phyloP scores from a whole-genome alignment of 2,888 invertebrate species.

The Drosophila sordidapex region DNA sequence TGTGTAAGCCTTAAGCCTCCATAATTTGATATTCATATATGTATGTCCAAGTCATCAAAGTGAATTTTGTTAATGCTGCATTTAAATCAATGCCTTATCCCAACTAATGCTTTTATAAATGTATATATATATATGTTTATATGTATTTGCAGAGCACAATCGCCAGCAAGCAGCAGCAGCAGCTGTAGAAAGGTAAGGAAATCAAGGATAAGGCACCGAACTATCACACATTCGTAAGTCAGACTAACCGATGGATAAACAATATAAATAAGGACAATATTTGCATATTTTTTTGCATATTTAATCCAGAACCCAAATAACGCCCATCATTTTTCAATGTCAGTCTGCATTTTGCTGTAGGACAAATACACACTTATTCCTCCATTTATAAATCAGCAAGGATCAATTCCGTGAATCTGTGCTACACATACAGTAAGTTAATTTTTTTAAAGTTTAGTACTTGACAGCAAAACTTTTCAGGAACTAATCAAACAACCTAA shows the following conservation, averaged over 20 bases:
- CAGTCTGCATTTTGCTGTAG: constrained; percentile 44
- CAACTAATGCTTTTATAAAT: constrained; percentile 36
- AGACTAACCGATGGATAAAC: constrained; percentile 8
- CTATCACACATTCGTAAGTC: constrained; percentile 10
- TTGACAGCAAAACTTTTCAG: neutral
- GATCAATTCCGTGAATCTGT: neutral
- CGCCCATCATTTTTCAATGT: constrained; percentile 68
- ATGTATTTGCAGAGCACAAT: constrained; percentile 48
- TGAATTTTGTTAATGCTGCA: constrained; percentile 58
- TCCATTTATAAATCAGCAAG: neutral
- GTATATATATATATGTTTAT: neutral
- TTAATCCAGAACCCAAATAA: constrained; percentile 23
- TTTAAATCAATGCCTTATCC: constrained; percentile 52
- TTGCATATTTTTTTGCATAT: constrained; percentile 51
- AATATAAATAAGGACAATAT: constrained; percentile 33
- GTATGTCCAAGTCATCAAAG: constrained; percentile 54
- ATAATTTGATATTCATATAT: constrained; percentile 73
- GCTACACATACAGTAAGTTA: neutral
- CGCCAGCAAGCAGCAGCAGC: neutral
- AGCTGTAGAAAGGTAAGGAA: constrained; percentile 41
- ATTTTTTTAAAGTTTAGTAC: neutral
- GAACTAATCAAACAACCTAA: neutral
- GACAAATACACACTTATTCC: neutral
- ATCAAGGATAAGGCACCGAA: constrained; percentile 15
- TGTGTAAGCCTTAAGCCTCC: constrained; percentile 63